Conservation (phyloP, 64 coral and sea anemone species). For the Dendronephthya gigantea region DNA sequence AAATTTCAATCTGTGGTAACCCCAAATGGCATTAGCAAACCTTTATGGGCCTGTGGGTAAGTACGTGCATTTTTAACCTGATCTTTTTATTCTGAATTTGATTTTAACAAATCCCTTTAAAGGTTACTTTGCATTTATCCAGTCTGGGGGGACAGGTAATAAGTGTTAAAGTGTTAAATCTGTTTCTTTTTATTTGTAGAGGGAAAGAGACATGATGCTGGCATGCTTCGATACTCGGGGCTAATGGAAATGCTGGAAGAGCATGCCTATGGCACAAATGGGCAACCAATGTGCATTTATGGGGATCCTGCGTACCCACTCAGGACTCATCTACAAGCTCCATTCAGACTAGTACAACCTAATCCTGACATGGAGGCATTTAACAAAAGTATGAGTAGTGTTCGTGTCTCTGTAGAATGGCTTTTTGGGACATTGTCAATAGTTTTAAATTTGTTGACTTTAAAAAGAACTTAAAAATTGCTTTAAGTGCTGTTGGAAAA, state of each 20-base stretch:
- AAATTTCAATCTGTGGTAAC: conserved; percentile 24
- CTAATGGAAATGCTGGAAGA: neutral
- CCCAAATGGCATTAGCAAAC: conserved; percentile 23
- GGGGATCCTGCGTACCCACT: conserved; percentile 24
- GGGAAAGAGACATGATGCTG: conserved; percentile 16
- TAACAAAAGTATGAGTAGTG: conserved; percentile 22
- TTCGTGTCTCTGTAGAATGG: conserved; percentile 27
- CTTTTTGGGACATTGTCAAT: conserved; percentile 23
- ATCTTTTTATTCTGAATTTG: no score
- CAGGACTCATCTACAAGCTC: conserved; percentile 13
- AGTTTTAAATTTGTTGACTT: conserved; percentile 27
- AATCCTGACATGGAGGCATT: neutral
- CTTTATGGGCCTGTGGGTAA: conserved; percentile 24
- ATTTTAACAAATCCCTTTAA: no score
- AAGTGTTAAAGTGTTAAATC: no score
- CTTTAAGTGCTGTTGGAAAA: neutral
- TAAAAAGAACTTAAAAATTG: conserved; percentile 23
- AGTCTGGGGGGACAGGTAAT: no score
- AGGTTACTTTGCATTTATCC: no score
- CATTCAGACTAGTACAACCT: neutral
- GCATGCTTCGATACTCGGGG: conserved; percentile 13
- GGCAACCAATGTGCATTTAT: conserved; percentile 18
- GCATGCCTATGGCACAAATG: neutral
- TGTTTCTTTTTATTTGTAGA: neutral
- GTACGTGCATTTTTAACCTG: neutral